Conservation (phyloP, 2,113 vertebrate genomes). For the Corythornis vintsioides region DNA sequence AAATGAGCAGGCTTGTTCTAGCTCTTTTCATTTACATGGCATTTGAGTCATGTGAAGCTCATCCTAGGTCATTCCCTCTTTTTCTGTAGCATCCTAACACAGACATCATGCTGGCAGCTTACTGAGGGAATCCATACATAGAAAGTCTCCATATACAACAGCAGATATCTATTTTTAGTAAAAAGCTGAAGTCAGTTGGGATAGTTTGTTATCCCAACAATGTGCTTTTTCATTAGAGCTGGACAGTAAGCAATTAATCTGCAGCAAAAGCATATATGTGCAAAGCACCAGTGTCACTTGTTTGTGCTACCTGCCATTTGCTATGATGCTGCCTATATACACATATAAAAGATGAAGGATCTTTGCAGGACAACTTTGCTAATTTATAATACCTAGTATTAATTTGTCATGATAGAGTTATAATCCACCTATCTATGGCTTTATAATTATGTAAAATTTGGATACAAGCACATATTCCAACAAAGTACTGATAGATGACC, state of each 20-base stretch:
- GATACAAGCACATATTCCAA: background rate
- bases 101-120: background rate
- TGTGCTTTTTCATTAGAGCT: background rate
- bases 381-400: background rate
- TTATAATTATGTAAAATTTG: background rate
- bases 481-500: background rate
- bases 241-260: background rate
- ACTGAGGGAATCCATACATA: background rate
- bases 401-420: background rate
- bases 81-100: background rate
- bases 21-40: background rate
- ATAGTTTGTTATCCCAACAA: background rate
- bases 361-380: background rate
- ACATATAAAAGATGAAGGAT: background rate
- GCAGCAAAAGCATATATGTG: too few relatives aligned
- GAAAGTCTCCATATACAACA: background rate
- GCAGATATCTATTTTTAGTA: background rate
- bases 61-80: background rate
- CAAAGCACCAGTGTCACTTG: background rate
- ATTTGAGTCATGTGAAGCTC: background rate
- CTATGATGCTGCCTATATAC: background rate
- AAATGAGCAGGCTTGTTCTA: background rate
- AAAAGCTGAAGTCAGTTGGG: background rate
- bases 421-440: background rate
- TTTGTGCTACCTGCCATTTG: background rate